phyloP scores from a whole-genome alignment of 2,113 vertebrate species.

The Pseudorhombus dupliciocellatus region DNA sequence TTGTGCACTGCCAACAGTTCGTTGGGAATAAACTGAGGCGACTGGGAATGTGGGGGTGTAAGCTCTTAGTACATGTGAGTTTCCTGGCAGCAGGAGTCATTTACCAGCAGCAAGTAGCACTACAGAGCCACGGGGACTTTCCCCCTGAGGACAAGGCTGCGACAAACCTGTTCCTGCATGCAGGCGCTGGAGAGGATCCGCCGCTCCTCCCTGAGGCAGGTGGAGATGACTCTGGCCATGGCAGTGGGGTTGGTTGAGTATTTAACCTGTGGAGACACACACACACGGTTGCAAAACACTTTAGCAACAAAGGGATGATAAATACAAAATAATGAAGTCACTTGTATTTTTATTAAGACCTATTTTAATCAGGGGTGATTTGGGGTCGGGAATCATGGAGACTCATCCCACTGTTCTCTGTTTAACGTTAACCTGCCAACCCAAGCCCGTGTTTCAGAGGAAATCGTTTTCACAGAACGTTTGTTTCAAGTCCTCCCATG shows the following conservation, averaged over 20 bases:
- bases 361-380: too few relatives aligned
- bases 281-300: slow-evolving; percentile 1
- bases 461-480: too few relatives aligned
- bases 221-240: slow-evolving; percentile 91
- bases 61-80: too few relatives aligned
- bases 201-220: slow-evolving; percentile 92
- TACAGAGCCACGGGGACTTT: slow-evolving; percentile 31
- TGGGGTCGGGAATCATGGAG: too few relatives aligned
- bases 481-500: not conserved
- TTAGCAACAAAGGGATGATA: too few relatives aligned
- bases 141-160: slow-evolving; percentile 9
- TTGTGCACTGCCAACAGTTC: slow-evolving; percentile 1
- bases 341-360: too few relatives aligned
- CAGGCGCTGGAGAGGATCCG: slow-evolving; percentile 90
- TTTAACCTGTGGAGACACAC: slow-evolving; percentile 82
- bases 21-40: slow-evolving; percentile 9
- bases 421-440: too few relatives aligned
- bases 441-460: too few relatives aligned
- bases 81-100: slow-evolving; percentile 35
- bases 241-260: slow-evolving; percentile 88
- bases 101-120: slow-evolving; percentile 39
- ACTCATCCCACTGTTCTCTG: too few relatives aligned
- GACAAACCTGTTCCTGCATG: slow-evolving; percentile 92
- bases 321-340: too few relatives aligned
- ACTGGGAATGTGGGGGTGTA: slow-evolving; percentile 23